Evolutionary conservation across 1,140 invertebrate genomes (phyloP).

Genomic region (Radopholus similis): DNA sequence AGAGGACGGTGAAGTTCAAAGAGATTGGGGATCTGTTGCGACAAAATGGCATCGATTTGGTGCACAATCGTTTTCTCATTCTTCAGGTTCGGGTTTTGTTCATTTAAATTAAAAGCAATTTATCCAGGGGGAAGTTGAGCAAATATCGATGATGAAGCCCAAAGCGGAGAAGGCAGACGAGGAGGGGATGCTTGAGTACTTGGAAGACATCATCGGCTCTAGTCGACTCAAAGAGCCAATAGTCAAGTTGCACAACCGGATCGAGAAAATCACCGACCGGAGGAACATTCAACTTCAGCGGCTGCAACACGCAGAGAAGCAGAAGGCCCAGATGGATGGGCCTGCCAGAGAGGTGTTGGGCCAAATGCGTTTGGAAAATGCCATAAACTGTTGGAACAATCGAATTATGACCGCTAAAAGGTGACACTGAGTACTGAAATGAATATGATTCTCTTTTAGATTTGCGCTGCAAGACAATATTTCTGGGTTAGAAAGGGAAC

Average conservation of each 20-base stretch:
- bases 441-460: slow-evolving; percentile 7
- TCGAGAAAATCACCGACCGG: slow-evolving; percentile 23
- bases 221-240: slow-evolving; percentile 75
- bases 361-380: slow-evolving; percentile 44
- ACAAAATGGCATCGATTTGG: slow-evolving; percentile 83
- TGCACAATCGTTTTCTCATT: slow-evolving; percentile 95
- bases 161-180: slow-evolving; percentile 71
- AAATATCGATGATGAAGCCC: slow-evolving; percentile 97
- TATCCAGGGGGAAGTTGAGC: slow-evolving; percentile 95
- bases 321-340: slow-evolving; percentile 77
- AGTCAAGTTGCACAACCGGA: slow-evolving; percentile 67
- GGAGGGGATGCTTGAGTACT: slow-evolving; percentile 90
- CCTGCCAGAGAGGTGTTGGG: slow-evolving; percentile 65
- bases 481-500: not conserved
- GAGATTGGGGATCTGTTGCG: slow-evolving; percentile 64
- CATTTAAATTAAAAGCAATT: slow-evolving; percentile 15
- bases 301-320: slow-evolving; percentile 81
- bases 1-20: slow-evolving; percentile 30
- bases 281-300: slow-evolving; percentile 61
- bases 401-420: slow-evolving; percentile 34
- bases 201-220: slow-evolving; percentile 97
- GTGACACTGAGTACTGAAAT: slow-evolving; percentile 4
- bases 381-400: slow-evolving; percentile 25
- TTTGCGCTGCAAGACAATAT: slow-evolving; percentile 6
- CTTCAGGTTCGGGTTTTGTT: slow-evolving; percentile 69